phyloP scores from a whole-genome alignment of 2,888 invertebrate species.

The Agapostemon virescens region DNA sequence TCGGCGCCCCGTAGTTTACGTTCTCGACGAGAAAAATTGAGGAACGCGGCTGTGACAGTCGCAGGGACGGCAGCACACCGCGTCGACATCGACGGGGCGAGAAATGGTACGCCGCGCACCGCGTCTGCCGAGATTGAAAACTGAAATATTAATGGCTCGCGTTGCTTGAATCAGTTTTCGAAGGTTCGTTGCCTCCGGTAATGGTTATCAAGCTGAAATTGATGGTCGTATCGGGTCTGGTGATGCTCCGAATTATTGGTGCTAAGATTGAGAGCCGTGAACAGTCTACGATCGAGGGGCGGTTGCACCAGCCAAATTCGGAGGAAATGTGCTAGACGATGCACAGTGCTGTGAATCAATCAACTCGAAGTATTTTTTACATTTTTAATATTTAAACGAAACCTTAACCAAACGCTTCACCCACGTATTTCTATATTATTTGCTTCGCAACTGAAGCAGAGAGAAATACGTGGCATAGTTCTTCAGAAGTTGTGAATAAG shows the following conservation, averaged over 20 bases:
- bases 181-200: not conserved
- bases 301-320: not conserved
- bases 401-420: too few relatives aligned
- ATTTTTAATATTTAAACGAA: too few relatives aligned
- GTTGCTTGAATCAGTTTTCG: not conserved
- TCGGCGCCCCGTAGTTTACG: slow-evolving; percentile 37
- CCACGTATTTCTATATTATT: too few relatives aligned
- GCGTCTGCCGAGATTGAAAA: not conserved
- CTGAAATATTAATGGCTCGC: slow-evolving; percentile 9
- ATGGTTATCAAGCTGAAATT: slow-evolving; percentile 7
- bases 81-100: not conserved
- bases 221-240: not conserved
- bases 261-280: not conserved
- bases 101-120: not conserved
- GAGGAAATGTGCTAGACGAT: not conserved
- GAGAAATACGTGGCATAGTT: too few relatives aligned
- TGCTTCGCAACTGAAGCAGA: too few relatives aligned
- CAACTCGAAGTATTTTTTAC: too few relatives aligned
- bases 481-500: too few relatives aligned
- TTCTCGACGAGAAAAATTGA: slow-evolving; percentile 31
- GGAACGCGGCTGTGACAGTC: slow-evolving; percentile 42
- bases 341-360: too few relatives aligned
- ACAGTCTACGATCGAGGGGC: not conserved
- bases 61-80: not conserved
- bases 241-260: not conserved